Evolutionary conservation across 2,113 vertebrate genomes (phyloP).

Genomic region (Limnothrissa miodon): DNA sequence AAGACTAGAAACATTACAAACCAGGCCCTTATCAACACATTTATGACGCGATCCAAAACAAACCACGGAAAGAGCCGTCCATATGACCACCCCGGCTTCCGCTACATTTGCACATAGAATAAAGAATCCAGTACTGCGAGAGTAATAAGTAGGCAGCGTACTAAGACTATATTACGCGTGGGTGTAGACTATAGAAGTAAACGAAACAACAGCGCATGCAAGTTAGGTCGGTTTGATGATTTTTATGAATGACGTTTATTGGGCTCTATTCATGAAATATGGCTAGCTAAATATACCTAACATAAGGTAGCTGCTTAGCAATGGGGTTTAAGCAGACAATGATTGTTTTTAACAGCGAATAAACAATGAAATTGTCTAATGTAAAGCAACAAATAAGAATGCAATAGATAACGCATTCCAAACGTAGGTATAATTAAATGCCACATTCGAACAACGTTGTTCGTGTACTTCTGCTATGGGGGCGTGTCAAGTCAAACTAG

Average conservation of each 20-base stretch:
- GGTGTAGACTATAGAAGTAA: neutral
- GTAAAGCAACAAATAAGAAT: neutral
- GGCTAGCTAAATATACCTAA: neutral
- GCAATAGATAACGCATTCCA: neutral
- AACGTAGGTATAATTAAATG: neutral
- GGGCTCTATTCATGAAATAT: neutral
- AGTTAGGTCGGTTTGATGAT: neutral
- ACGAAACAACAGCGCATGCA: neutral
- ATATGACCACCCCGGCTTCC: neutral
- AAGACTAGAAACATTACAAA: neutral
- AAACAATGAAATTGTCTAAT: neutral
- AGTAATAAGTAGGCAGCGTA: neutral
- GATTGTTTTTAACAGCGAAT: neutral
- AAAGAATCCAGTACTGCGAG: neutral
- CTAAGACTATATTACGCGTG: neutral
- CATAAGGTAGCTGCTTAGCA: neutral
- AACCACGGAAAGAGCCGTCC: neutral
- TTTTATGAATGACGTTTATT: neutral
- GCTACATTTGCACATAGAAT: neutral
- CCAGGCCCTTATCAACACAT: no score
- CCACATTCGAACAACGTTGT: neutral
- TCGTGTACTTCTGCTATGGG: constrained; percentile 26
- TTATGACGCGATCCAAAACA: neutral
- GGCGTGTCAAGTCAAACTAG: constrained; percentile 34
- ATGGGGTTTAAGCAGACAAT: neutral